Evolutionary conservation across 2,113 vertebrate species (phyloP).

Genomic region (Sinocyclocheilus anshuiensis): DNA sequence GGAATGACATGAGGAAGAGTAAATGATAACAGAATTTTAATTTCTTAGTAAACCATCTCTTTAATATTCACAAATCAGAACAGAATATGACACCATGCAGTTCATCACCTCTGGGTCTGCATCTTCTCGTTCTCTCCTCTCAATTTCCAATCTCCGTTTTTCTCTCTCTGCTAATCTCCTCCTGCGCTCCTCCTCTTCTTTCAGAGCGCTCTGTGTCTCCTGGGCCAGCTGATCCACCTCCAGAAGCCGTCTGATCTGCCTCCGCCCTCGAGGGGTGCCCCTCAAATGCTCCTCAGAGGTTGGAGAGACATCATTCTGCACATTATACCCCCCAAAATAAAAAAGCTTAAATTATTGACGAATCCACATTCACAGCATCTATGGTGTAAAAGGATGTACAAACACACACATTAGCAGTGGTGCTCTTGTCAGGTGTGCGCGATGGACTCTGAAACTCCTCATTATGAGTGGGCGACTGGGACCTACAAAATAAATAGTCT

Average conservation of each 20-base stretch:
- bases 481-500: background rate
- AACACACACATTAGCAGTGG: slow-evolving; percentile 1
- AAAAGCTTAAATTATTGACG: background rate
- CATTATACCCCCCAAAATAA: background rate
- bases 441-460: background rate
- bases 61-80: background rate
- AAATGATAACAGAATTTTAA: background rate
- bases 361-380: background rate
- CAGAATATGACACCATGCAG: background rate
- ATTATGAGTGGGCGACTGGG: background rate
- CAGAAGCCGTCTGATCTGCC: slow-evolving; percentile 92
- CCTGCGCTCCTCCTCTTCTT: slow-evolving; percentile 91
- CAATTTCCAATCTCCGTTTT: slow-evolving; percentile 75
- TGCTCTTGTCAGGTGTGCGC: background rate
- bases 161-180: slow-evolving; percentile 88
- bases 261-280: slow-evolving; percentile 88
- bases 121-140: slow-evolving; percentile 81
- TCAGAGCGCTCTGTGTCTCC: slow-evolving; percentile 92
- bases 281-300: slow-evolving; percentile 56
- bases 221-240: slow-evolving; percentile 86
- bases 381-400: background rate
- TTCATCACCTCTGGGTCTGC: slow-evolving; percentile 41
- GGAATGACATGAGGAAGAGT: background rate
- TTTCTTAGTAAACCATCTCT: background rate
- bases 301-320: background rate